Evolutionary conservation across 2,888 invertebrate species (phyloP).

Genomic region (Autographa gamma): DNA sequence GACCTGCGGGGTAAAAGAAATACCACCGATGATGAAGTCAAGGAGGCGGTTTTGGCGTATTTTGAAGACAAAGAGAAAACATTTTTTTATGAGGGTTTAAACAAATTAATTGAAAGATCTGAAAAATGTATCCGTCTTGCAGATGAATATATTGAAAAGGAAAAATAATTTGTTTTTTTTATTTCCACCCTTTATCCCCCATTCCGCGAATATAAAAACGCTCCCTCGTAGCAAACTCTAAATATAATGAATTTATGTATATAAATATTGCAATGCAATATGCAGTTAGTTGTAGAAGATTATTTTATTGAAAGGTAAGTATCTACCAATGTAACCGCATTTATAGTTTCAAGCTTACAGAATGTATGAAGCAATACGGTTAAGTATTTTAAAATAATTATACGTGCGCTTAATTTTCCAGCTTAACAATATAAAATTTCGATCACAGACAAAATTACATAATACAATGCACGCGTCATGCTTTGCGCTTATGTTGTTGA

Average conservation of each 20-base stretch:
- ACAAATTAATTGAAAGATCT: no score
- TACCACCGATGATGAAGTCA: no score
- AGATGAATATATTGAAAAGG: no score
- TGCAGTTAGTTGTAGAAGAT: background rate
- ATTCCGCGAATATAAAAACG: no score
- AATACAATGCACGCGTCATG: slow-evolving; percentile 80
- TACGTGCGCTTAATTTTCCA: slow-evolving; percentile 79
- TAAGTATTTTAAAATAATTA: slow-evolving; percentile 64
- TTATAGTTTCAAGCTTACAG: slow-evolving; percentile 59
- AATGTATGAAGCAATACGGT: slow-evolving; percentile 69
- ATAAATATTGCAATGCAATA: background rate
- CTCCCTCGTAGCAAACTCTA: background rate
- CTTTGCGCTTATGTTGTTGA: slow-evolving; percentile 81
- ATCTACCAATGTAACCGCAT: background rate
- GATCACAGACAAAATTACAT: slow-evolving; percentile 89
- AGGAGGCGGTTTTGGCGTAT: no score
- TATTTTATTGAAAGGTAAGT: background rate
- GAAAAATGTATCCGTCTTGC: no score
- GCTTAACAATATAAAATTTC: slow-evolving; percentile 87
- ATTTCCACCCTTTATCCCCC: no score
- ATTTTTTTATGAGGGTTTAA: no score
- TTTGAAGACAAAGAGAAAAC: no score
- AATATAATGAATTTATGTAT: background rate
- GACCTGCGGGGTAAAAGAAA: no score
- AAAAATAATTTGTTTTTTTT: no score